Conservation (phyloP, 2,888 invertebrate species). For the Tetropium fuscum region DNA sequence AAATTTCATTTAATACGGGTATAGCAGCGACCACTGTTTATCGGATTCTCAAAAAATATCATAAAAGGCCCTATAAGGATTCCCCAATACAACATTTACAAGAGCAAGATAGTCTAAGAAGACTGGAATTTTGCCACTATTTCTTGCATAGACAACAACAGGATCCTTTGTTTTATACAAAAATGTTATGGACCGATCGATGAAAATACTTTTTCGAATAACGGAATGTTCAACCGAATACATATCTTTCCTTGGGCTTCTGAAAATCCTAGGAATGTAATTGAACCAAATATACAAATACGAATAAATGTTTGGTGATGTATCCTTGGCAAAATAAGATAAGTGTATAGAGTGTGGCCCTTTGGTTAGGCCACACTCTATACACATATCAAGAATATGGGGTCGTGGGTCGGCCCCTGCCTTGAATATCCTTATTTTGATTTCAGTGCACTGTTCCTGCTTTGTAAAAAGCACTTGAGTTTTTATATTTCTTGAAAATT, state of each 20-base stretch:
- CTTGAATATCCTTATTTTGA: no score
- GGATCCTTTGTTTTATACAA: background rate
- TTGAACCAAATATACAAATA: background rate
- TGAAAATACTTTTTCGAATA: background rate
- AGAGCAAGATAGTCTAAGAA: background rate
- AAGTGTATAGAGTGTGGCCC: no score
- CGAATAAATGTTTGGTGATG: background rate
- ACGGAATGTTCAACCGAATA: background rate
- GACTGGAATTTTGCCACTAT: no score
- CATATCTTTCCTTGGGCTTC: no score
- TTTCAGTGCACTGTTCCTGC: no score
- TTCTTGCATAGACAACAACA: background rate
- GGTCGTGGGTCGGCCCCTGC: no score
- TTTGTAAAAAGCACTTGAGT: no score
- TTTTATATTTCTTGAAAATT: no score
- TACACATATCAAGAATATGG: no score
- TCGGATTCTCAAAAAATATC: no score
- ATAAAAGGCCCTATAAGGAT: background rate
- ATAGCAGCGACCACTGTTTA: background rate
- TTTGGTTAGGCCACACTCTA: no score
- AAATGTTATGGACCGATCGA: background rate
- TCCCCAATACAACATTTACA: background rate
- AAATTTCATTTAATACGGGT: background rate
- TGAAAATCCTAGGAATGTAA: background rate
- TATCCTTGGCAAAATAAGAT: background rate